Base-by-base conservation (phyloP, 2,797 vertebrate species). In the Tarsius wallacei region DNA sequence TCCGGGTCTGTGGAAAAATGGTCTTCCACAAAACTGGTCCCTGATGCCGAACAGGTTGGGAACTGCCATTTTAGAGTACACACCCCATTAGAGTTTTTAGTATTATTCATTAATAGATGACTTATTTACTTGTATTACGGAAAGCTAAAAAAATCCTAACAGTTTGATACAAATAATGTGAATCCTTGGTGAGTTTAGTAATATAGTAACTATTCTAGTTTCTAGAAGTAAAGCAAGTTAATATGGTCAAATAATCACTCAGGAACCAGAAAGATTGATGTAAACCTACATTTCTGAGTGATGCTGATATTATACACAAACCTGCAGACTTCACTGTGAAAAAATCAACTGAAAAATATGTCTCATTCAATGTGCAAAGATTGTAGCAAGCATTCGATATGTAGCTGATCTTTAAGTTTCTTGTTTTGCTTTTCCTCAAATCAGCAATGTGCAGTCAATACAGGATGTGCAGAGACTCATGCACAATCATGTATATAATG, bases 351-450 rank as follows among this genome's bases (percentile, higher is more conserved):
- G 47, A 88, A 97, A 97, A 93, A 90, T 94, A 74, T 51, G 21
- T 87, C 33, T 73, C 61, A 83, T 66, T 96, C 53, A 95, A 17
- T 94, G 64, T 80, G 28, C 13, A 95, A 95, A 76, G 21, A 83
- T n/a, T 93, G 8, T 59, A 59, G 57, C 51, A 83, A 92, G 93
- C 31, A 86, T 82, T 86, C 91, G 87, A 89, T 93, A 88, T 80
- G 47, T 10, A 83, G 90, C 22, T 94, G 96, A 94, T 68, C 91
- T 94, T 57, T 74, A 94, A 93, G 81, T 55, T 90, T 94, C 66
- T 85, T 96, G 55, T 85, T 95, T 96, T 96, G 84, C 77, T 95
- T 94, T 95, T 97, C 88, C 88, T 82, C 95, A 96, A 92, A 97
- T 88, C 71, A 95, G 90, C 70, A 97, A 90, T 93, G 33, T 96